Conservation (phyloP, 2,113 vertebrate species). For the Cyphomyrus discorhynchus region DNA sequence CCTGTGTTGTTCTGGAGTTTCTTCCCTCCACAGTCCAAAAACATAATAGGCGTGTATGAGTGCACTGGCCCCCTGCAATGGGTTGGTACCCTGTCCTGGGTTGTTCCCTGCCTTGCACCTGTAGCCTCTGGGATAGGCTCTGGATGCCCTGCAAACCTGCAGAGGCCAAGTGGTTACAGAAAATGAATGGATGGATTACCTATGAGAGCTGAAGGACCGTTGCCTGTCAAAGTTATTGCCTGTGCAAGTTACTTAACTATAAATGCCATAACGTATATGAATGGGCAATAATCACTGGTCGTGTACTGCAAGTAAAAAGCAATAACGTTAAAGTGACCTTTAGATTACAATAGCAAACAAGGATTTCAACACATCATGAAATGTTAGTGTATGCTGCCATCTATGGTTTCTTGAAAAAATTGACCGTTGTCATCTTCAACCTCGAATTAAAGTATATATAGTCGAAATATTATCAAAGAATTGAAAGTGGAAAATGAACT, state of each 20-base stretch:
- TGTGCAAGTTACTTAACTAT: background rate
- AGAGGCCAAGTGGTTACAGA: background rate
- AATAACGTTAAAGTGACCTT: background rate
- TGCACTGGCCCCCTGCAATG: background rate
- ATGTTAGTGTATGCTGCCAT: conserved; percentile 1
- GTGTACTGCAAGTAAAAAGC: background rate
- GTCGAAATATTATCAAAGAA: background rate
- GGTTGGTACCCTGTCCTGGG: background rate
- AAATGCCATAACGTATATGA: background rate
- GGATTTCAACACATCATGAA: background rate
- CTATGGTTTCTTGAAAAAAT: background rate
- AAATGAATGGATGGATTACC: background rate
- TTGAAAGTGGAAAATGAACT: too few species aligned
- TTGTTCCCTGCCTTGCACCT: background rate
- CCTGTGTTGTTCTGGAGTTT: background rate
- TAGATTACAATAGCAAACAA: background rate
- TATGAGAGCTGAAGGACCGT: background rate
- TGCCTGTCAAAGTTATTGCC: background rate
- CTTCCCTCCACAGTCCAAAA: background rate
- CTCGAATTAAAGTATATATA: background rate
- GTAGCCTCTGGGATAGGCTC: background rate
- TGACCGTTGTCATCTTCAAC: background rate
- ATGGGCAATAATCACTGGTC: background rate
- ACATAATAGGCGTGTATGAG: background rate
- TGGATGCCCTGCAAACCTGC: background rate